phyloP scores from a whole-genome alignment of 2,888 invertebrate genomes.

The Malacosoma neustria region DNA sequence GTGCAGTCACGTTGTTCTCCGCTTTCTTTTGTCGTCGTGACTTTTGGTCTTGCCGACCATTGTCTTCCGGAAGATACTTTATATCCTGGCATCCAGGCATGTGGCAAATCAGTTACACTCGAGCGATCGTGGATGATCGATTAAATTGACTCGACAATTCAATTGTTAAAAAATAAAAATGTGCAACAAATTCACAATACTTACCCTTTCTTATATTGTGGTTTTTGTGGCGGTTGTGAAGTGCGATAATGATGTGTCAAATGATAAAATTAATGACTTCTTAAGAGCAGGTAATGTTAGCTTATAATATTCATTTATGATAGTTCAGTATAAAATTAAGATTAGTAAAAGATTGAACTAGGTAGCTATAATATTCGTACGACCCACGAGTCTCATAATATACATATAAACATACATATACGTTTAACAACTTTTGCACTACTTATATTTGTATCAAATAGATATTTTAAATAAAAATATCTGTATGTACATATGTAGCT shows the following conservation, averaged over 20 bases:
- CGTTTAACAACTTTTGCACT: no score
- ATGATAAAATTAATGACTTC: constrained; percentile 31
- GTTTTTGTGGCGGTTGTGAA: constrained; percentile 48
- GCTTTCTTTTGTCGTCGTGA: constrained; percentile 60
- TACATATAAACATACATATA: no score
- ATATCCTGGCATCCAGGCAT: constrained; percentile 58
- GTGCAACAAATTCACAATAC: constrained; percentile 51
- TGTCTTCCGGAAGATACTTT: constrained; percentile 63
- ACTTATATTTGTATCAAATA: no score
- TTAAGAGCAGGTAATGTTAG: constrained; percentile 40
- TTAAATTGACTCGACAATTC: constrained; percentile 16
- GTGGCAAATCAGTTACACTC: constrained; percentile 53
- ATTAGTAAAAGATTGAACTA: no score
- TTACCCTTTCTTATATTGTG: constrained; percentile 46
- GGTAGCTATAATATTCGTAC: no score
- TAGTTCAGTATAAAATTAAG: no score
- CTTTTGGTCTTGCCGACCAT: constrained; percentile 58
- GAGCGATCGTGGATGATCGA: constrained; percentile 33
- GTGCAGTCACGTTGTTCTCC: constrained; percentile 61
- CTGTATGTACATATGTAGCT: no score
- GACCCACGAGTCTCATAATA: no score
- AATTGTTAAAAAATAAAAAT: constrained; percentile 28
- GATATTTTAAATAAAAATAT: no score
- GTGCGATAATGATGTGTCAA: constrained; percentile 33
- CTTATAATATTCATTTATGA: no score